A percentile compares a stretch with the other conserved stretches of the same genome.
Conservation (phyloP, 1,140 invertebrate species). For the Drosophila serrata region DNA sequence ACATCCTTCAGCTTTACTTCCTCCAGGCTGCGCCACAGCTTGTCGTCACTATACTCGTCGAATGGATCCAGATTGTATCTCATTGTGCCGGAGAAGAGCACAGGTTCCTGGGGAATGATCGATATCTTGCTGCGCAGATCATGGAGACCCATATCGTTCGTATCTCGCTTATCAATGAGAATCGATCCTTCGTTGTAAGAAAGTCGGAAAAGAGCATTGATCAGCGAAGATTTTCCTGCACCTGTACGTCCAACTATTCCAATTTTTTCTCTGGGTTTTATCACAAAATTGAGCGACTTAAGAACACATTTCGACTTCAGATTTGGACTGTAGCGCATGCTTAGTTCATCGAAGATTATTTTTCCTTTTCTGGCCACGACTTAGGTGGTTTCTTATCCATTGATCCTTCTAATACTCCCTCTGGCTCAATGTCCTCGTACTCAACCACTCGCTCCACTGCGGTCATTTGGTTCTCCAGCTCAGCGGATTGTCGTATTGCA, state of each 20-base stretch:
- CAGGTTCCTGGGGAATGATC: slow-evolving; percentile 96
- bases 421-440: slow-evolving; percentile 90
- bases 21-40: slow-evolving; percentile 92
- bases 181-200: slow-evolving; percentile 90
- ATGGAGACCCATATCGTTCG: slow-evolving; percentile 87
- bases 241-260: slow-evolving; percentile 94
- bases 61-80: slow-evolving; percentile 95
- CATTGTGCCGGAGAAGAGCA: slow-evolving; percentile 93
- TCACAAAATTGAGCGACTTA: slow-evolving; percentile 88
- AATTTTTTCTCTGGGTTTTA: slow-evolving; percentile 88
- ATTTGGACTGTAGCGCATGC: slow-evolving; percentile 88
- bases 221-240: slow-evolving; percentile 89
- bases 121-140: slow-evolving; percentile 92
- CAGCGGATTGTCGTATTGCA: slow-evolving; percentile 93
- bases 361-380: slow-evolving; percentile 90
- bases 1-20: slow-evolving; percentile 91
- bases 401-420: slow-evolving; percentile 88
- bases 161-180: slow-evolving; percentile 90
- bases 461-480: slow-evolving; percentile 94
- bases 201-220: slow-evolving; percentile 91
- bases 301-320: slow-evolving; percentile 88
- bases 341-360: slow-evolving; percentile 89
- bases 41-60: slow-evolving; percentile 90
- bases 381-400: slow-evolving; percentile 88
- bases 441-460: slow-evolving; percentile 92